Percentiles rank a stretch among this genome's conserved stretches.
Conservation (phyloP, 2,888 invertebrate species). For the Melipona beecheii region DNA sequence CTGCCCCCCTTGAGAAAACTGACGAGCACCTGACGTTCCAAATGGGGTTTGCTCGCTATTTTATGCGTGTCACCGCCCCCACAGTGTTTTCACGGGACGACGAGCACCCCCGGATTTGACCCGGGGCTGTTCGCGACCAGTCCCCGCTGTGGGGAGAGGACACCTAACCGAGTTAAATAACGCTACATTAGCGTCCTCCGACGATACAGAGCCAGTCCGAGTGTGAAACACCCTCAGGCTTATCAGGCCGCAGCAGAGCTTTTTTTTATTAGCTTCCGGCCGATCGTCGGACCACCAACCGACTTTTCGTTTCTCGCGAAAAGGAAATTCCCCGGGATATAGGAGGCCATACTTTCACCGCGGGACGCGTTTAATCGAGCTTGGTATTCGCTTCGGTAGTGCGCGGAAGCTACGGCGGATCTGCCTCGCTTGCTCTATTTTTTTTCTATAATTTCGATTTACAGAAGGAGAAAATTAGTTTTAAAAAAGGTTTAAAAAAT, state of each 20-base stretch:
- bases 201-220: conserved; percentile 80
- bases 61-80: conserved; percentile 82
- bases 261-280: conserved; percentile 75
- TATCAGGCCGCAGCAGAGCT: conserved; percentile 82
- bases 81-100: conserved; percentile 83
- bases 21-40: conserved; percentile 62
- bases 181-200: conserved; percentile 82
- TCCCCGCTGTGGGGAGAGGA: conserved; percentile 60
- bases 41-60: conserved; percentile 70
- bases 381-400: conserved; percentile 25
- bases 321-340: conserved; percentile 26
- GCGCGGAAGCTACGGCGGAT: conserved; percentile 14
- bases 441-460: not conserved
- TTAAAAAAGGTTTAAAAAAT: not conserved
- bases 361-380: conserved; percentile 52
- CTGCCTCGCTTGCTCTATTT: not conserved
- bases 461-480: not conserved
- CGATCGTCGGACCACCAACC: conserved; percentile 40
- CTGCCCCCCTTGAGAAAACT: conserved; percentile 27
- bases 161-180: conserved; percentile 83
- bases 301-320: not conserved
- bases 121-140: conserved; percentile 53
- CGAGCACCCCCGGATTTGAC: conserved; percentile 78
- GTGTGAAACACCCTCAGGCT: conserved; percentile 84
- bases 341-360: conserved; percentile 35